Conservation (phyloP, 2,797 vertebrate genomes). For the Rhodeus uyekii region DNA sequence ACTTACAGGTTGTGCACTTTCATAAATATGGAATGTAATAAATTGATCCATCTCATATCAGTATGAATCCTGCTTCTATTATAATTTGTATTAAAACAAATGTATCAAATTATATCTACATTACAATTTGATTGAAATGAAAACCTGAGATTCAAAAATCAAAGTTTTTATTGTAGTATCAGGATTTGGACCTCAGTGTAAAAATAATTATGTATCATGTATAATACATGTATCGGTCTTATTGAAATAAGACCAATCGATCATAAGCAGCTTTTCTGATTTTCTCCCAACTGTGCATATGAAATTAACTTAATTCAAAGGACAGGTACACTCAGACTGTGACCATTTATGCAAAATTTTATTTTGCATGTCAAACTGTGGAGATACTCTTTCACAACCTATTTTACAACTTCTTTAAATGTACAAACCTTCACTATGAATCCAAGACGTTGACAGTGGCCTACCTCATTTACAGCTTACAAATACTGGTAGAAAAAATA, state of each 20-base stretch:
- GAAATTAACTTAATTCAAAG: background rate
- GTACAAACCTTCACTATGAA: background rate
- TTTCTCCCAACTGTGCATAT: background rate
- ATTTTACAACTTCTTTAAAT: conserved; percentile 2
- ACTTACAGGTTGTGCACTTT: background rate
- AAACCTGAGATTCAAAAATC: background rate
- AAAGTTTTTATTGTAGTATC: background rate
- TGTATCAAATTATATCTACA: background rate
- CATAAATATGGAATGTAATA: background rate
- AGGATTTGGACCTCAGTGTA: background rate
- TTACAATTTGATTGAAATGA: background rate
- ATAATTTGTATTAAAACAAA: no score
- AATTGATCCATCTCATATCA: background rate
- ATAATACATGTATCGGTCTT: background rate
- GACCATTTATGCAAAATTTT: conserved; percentile 26
- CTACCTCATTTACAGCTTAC: conserved; percentile 25
- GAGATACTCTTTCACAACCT: conserved; percentile 33
- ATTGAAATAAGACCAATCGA: background rate
- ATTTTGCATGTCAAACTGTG: conserved; percentile 39
- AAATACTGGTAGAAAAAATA: conserved; percentile 42
- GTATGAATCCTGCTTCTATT: background rate
- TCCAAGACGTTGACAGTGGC: conserved; percentile 11
- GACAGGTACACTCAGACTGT: background rate
- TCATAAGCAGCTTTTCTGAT: background rate
- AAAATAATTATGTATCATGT: background rate